Evolutionary conservation across 2,888 invertebrate species (phyloP).

Genomic region (Alentia gelatinosa): DNA sequence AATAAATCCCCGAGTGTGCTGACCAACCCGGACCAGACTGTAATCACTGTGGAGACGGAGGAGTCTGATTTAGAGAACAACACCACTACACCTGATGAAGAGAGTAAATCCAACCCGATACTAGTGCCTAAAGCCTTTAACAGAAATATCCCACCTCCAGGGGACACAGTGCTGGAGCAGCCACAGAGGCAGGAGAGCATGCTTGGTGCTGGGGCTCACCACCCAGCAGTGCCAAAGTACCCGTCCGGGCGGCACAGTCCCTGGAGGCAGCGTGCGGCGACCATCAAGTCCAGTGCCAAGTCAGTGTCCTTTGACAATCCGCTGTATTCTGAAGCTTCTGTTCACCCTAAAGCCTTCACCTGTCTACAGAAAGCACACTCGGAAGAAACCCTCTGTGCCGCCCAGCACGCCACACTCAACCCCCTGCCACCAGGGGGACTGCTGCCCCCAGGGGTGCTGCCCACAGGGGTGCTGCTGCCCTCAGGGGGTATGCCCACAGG

Average conservation of each 20-base stretch:
- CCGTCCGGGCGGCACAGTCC: not conserved
- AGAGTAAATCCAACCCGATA: not conserved
- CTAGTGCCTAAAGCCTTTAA: not conserved
- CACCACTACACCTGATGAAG: not conserved
- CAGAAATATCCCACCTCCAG: not conserved
- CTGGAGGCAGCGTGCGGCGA: not conserved
- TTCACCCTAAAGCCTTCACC: not conserved
- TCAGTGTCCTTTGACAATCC: constrained; percentile 55
- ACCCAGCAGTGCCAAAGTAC: not conserved
- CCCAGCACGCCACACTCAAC: constrained; percentile 15
- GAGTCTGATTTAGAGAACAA: constrained; percentile 55
- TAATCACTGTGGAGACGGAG: constrained; percentile 49
- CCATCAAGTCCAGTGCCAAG: constrained; percentile 43
- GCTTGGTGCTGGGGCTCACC: not conserved
- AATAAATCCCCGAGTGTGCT: not conserved
- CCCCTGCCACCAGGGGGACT: not conserved
- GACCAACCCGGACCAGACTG: constrained; percentile 37
- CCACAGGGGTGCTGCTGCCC: too few species aligned
- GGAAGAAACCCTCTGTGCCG: constrained; percentile 23
- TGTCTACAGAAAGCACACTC: constrained; percentile 13
- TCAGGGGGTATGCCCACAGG: too few species aligned
- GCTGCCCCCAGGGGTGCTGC: too few species aligned
- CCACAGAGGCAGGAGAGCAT: too few species aligned
- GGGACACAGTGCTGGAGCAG: not conserved
- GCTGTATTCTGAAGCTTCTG: constrained; percentile 6